These are phyloP conservation scores for Ibycter americanus DNA, from an alignment of 2,797 vertebrate genomes.

Conservation along the genomic window DNA sequence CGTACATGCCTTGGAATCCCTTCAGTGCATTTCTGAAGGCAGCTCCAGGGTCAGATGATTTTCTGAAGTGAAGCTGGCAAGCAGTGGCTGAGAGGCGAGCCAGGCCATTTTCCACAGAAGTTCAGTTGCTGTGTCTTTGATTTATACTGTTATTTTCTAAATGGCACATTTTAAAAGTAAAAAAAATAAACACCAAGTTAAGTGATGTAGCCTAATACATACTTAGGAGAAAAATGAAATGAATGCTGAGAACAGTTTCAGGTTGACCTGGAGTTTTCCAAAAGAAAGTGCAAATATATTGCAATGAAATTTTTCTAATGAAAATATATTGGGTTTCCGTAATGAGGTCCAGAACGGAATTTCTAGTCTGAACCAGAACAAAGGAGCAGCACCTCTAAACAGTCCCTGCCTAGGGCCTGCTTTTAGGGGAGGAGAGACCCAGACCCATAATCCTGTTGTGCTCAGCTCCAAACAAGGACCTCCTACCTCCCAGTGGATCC, in stretches of 20 bases:
- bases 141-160: slow-evolving; percentile 52
- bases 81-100: not conserved
- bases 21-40: slow-evolving; percentile 42
- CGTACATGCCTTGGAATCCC: slow-evolving; percentile 34
- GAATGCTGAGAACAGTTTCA: not conserved
- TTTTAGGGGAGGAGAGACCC: not conserved
- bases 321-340: not conserved
- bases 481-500: not conserved
- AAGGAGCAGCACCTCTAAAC: not conserved
- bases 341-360: slow-evolving; percentile 19
- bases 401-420: not conserved
- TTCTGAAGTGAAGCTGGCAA: slow-evolving; percentile 48
- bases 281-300: not conserved
- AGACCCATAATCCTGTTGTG: not conserved
- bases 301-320: not conserved
- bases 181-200: slow-evolving; percentile 32
- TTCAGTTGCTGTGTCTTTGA: slow-evolving; percentile 26
- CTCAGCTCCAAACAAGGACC: not conserved
- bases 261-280: not conserved
- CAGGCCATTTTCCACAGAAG: slow-evolving; percentile 46
- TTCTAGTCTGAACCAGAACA: slow-evolving; percentile 3
- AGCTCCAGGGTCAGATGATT: slow-evolving; percentile 6
- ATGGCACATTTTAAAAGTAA: not conserved
- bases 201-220: not conserved
- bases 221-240: not conserved